Conservation (phyloP, 2,113 vertebrate genomes). For the Channa maculata region DNA sequence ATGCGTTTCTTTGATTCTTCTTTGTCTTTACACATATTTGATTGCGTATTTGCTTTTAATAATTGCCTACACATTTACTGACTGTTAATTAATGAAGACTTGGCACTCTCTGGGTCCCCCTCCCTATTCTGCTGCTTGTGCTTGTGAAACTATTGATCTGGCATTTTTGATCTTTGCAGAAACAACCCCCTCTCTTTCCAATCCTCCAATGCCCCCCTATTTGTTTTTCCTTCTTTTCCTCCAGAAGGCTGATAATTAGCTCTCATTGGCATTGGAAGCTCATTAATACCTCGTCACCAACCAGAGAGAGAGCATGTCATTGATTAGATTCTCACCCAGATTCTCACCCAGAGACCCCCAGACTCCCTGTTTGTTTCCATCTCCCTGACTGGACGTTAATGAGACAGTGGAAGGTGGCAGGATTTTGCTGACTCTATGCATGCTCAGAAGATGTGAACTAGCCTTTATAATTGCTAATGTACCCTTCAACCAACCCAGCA, state of each 20-base stretch:
- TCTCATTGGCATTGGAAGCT: slow-evolving; percentile 71
- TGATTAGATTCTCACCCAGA: slow-evolving; percentile 65
- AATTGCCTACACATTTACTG: slow-evolving; percentile 15
- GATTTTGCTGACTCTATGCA: slow-evolving; percentile 69
- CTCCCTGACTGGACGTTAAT: slow-evolving; percentile 68
- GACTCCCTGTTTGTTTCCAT: slow-evolving; percentile 57
- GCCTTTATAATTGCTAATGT: slow-evolving; percentile 75
- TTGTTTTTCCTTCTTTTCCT: slow-evolving; percentile 34
- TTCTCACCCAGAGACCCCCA: slow-evolving; percentile 56
- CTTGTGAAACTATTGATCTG: slow-evolving; percentile 44
- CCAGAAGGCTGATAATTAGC: slow-evolving; percentile 70
- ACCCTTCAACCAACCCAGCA: slow-evolving; percentile 42
- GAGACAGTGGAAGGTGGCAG: slow-evolving; percentile 58
- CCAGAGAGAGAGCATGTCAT: slow-evolving; percentile 63
- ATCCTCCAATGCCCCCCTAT: slow-evolving; percentile 7
- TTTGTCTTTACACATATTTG: background rate
- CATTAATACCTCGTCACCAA: slow-evolving; percentile 77
- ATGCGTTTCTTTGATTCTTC: background rate
- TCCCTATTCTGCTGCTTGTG: slow-evolving; percentile 1
- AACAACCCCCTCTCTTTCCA: slow-evolving; percentile 13
- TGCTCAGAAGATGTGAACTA: slow-evolving; percentile 62
- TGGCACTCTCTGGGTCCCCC: background rate
- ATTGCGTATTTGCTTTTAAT: slow-evolving; percentile 5
- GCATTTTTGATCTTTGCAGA: slow-evolving; percentile 42
- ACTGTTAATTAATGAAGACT: slow-evolving; percentile 6